Conservation (phyloP, 2,888 invertebrate genomes). For the Sinodicranocentrus sp. region DNA sequence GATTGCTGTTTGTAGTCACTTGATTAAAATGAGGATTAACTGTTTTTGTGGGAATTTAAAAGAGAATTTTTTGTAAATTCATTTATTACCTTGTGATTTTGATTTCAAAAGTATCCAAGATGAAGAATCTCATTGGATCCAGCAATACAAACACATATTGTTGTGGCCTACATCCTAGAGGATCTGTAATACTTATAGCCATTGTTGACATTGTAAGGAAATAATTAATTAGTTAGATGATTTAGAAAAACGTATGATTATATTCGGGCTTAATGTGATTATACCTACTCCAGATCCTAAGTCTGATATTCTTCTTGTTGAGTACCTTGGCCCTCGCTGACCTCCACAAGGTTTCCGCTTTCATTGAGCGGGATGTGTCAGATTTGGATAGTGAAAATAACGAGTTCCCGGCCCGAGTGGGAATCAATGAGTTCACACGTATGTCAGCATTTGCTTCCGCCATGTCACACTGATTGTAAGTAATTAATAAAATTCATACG, state of each 20-base stretch:
- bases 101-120: slow-evolving; percentile 6
- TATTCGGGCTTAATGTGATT: no score
- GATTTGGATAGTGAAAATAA: slow-evolving; percentile 63
- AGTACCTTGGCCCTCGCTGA: slow-evolving; percentile 74
- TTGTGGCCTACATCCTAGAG: slow-evolving; percentile 70
- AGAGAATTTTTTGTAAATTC: no score
- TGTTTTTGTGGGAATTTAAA: no score
- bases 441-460: no score
- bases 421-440: slow-evolving; percentile 72
- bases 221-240: background rate
- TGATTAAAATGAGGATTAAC: no score
- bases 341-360: slow-evolving; percentile 73
- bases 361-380: slow-evolving; percentile 67
- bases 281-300: slow-evolving; percentile 66
- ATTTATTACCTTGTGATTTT: no score
- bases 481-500: slow-evolving; percentile 8
- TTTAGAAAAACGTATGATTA: no score
- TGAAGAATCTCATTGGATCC: slow-evolving; percentile 44
- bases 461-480: no score
- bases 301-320: slow-evolving; percentile 73
- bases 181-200: slow-evolving; percentile 73
- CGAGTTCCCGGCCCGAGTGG: slow-evolving; percentile 61
- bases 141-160: slow-evolving; percentile 69
- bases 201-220: slow-evolving; percentile 75
- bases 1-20: no score